Conservation (phyloP, 2,113 vertebrate species). For the Jacana jacana region DNA sequence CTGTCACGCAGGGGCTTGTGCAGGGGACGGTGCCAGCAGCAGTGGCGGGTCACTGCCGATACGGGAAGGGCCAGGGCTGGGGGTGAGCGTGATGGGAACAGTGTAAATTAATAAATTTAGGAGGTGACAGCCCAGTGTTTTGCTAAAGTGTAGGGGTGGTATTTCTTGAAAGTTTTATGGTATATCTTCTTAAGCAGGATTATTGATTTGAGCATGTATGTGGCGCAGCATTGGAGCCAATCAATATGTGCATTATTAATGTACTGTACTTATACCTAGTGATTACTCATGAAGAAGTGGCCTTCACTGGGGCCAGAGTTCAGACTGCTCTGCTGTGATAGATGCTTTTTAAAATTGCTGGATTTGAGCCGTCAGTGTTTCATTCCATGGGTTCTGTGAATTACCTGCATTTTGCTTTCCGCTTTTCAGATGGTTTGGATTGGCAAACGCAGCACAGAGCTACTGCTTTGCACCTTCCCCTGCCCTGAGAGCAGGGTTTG, state of each 20-base stretch:
- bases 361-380: background rate
- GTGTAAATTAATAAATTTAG: background rate
- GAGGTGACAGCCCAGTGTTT: background rate
- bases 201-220: background rate
- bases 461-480: background rate
- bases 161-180: conserved; percentile 13
- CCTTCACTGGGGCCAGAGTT: conserved; percentile 9
- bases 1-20: background rate
- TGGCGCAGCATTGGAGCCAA: background rate
- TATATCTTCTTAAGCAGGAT: background rate
- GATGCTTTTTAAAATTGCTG: background rate
- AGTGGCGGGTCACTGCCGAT: background rate
- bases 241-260: conserved; percentile 2
- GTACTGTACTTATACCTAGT: background rate
- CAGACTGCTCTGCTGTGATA: conserved; percentile 20
- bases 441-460: background rate
- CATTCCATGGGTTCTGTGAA: background rate
- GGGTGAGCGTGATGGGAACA: background rate
- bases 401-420: background rate
- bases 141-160: background rate
- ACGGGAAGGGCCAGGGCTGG: background rate
- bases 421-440: rapidly evolving
- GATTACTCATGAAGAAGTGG: conserved; percentile 23
- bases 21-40: background rate
- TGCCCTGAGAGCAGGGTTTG: background rate